phyloP scores from a whole-genome alignment of 2,113 vertebrate species.

The Strix uralensis region DNA sequence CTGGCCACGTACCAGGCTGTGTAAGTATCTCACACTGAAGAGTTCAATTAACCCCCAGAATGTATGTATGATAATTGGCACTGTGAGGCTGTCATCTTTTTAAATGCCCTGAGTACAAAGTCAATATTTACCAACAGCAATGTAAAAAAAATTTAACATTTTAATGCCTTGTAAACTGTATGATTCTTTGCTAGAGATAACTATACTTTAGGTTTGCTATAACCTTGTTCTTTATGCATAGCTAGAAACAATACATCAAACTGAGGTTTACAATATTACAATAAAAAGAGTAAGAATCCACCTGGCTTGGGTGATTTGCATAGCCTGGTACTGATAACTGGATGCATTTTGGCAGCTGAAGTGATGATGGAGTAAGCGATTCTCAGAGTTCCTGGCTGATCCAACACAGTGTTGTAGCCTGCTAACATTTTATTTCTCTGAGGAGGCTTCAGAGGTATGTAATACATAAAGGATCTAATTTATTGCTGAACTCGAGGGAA shows the following conservation, averaged over 20 bases:
- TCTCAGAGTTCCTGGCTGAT: neutral
- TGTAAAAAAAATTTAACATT: neutral
- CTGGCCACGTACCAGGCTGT: accelerated
- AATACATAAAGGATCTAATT: neutral
- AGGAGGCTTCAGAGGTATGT: neutral
- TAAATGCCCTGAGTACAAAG: neutral
- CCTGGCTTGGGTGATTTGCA: neutral
- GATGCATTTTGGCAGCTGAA: neutral
- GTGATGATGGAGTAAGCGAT: neutral
- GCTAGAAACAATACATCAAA: neutral
- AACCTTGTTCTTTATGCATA: neutral
- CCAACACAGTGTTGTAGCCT: neutral
- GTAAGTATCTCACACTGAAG: accelerated
- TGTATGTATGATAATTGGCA: neutral
- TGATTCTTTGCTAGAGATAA: neutral
- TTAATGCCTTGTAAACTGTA: neutral
- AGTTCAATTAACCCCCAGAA: neutral
- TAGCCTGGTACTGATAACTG: neutral
- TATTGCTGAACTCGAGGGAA: conserved; percentile 9
- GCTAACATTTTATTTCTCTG: neutral
- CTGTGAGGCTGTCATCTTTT: neutral
- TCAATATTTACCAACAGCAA: neutral
- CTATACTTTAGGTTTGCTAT: neutral
- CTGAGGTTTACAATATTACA: neutral
- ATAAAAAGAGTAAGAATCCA: neutral